Conservation (phyloP, 2,797 vertebrate species). For the Peromyscus attwateri region DNA sequence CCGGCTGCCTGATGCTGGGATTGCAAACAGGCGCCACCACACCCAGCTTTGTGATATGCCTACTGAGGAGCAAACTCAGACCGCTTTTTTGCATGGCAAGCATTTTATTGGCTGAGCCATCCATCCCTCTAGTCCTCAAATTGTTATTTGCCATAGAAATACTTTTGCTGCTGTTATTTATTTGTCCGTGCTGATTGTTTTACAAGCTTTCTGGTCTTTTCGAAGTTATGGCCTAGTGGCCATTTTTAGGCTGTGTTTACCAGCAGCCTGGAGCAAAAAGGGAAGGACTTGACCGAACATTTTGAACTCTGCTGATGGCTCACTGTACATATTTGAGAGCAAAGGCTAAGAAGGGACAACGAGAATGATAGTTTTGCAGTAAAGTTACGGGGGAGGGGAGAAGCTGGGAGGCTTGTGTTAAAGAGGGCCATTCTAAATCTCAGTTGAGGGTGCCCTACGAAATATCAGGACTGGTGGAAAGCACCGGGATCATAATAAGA, state of each 20-base stretch:
- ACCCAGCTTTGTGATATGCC: too few relatives aligned
- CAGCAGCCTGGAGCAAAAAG: background rate
- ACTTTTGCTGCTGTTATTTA: background rate
- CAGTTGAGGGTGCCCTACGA: background rate
- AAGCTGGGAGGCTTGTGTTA: background rate
- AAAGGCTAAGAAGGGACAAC: background rate
- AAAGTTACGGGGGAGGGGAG: background rate
- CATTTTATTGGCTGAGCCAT: background rate
- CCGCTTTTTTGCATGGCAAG: background rate
- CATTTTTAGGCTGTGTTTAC: slow-evolving; percentile 39
- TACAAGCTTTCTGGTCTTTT: background rate
- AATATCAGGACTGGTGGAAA: background rate
- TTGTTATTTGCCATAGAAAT: background rate
- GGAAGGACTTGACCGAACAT: background rate
- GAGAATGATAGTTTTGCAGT: background rate
- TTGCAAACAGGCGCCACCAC: background rate
- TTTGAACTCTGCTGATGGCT: background rate
- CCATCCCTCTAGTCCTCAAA: background rate
- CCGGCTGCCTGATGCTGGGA: background rate
- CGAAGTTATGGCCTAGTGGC: background rate
- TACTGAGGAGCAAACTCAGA: background rate
- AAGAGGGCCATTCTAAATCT: background rate
- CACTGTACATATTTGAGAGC: background rate
- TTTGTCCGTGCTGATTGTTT: slow-evolving; percentile 3
- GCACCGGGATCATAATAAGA: background rate